These are phyloP conservation scores for Tenualosa ilisha DNA, from an alignment of 2,797 vertebrate species.

Conservation along the genomic window DNA sequence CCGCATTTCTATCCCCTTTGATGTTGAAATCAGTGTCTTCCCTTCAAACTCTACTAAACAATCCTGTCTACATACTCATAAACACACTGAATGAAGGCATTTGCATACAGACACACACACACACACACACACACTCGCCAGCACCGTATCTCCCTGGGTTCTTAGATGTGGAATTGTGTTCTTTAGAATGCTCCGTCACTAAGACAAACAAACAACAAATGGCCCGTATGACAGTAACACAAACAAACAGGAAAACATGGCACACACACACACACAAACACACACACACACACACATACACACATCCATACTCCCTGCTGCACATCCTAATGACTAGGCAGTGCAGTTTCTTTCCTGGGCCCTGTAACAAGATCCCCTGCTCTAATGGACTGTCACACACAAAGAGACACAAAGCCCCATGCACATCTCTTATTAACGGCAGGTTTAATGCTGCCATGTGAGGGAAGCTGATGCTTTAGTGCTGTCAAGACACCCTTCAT, in stretches of 20 bases:
- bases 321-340: conserved; percentile 56
- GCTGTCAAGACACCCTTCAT: conserved; percentile 63
- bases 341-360: conserved; percentile 53
- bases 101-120: conserved; percentile 9
- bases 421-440: conserved; percentile 65
- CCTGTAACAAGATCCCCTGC: conserved; percentile 38
- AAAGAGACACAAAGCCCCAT: conserved; percentile 61
- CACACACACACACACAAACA: not conserved
- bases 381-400: conserved; percentile 44
- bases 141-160: not conserved
- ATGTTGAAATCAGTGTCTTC: conserved; percentile 49
- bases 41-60: conserved; percentile 4
- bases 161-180: conserved; percentile 3
- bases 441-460: conserved; percentile 58
- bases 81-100: not conserved
- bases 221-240: not conserved
- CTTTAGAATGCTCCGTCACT: not conserved
- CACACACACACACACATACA: not conserved
- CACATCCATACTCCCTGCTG: not conserved
- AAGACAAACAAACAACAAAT: conserved; percentile 19
- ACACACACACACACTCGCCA: not conserved
- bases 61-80: not conserved
- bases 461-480: conserved; percentile 62
- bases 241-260: not conserved
- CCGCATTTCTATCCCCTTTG: conserved; percentile 35